Conservation (phyloP, 2,888 invertebrate genomes). For the Margaritifera margaritifera region DNA sequence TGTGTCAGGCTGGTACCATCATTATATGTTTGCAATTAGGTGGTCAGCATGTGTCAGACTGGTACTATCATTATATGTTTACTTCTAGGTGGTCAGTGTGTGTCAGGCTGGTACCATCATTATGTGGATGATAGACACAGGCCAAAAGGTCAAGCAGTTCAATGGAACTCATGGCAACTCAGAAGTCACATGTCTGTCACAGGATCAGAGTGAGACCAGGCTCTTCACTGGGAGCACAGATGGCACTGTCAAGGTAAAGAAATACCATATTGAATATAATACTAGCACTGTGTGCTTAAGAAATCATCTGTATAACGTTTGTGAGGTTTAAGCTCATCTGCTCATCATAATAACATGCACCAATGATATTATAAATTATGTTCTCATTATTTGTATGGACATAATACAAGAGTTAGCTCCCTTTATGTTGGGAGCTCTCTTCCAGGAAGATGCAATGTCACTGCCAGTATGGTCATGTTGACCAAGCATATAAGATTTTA, state of each 20-base stretch:
- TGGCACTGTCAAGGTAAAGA: conserved; percentile 71
- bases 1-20: conserved; percentile 69
- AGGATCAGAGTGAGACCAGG: conserved; percentile 67
- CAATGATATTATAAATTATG: no score
- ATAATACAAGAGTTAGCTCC: no score
- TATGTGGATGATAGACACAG: conserved; percentile 73
- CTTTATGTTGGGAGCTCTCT: no score
- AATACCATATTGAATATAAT: no score
- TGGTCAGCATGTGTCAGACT: background rate
- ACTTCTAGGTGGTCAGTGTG: conserved; percentile 67
- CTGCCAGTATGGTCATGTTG: no score
- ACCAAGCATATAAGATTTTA: no score
- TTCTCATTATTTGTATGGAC: no score
- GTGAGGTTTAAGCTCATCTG: no score
- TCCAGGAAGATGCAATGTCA: no score
- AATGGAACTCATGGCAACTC: conserved; percentile 66
- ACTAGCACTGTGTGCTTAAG: no score
- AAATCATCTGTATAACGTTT: no score
- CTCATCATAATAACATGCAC: no score
- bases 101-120: conserved; percentile 69
- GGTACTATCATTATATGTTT: background rate
- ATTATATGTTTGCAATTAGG: conserved; percentile 55
- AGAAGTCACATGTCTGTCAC: conserved; percentile 70
- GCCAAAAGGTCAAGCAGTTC: conserved; percentile 72
- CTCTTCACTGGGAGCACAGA: conserved; percentile 71